A percentile compares a stretch with the other conserved stretches of the same genome.
Evolutionary conservation across 2,888 invertebrate species (phyloP).

Genomic region (Teinopalpus imperialis): DNA sequence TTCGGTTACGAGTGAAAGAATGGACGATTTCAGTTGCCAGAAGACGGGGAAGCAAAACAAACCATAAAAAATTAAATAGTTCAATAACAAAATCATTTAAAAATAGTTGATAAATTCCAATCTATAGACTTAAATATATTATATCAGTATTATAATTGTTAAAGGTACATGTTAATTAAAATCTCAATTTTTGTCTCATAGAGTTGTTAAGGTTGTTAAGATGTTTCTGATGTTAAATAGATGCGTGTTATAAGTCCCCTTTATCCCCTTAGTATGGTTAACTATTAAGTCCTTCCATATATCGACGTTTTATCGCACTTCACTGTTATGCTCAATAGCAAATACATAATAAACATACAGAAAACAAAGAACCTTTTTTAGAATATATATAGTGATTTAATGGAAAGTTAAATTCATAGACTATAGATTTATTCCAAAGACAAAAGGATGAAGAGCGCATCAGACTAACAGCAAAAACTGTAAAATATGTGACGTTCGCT

Average conservation of each 20-base stretch:
- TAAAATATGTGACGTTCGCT: too few species aligned
- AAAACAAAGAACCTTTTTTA: too few species aligned
- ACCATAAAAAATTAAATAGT: slow-evolving; percentile 44
- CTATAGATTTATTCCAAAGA: slow-evolving; percentile 16
- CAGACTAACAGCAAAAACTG: too few species aligned
- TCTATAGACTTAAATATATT: slow-evolving; percentile 39
- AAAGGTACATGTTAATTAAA: slow-evolving; percentile 45
- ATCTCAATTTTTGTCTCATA: slow-evolving; percentile 39
- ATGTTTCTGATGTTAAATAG: slow-evolving; percentile 53
- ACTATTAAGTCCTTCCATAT: slow-evolving; percentile 45
- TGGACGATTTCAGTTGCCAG: slow-evolving; percentile 70
- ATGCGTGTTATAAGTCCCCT: slow-evolving; percentile 45
- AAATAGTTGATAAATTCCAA: slow-evolving; percentile 35
- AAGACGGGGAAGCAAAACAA: slow-evolving; percentile 73
- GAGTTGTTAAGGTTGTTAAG: slow-evolving; percentile 53
- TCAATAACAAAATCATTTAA: slow-evolving; percentile 51
- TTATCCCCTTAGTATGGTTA: slow-evolving; percentile 59
- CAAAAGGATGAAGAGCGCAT: too few species aligned
- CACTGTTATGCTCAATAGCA: slow-evolving; percentile 2
- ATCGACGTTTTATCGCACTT: slow-evolving; percentile 40
- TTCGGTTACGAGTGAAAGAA: slow-evolving; percentile 67
- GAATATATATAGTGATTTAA: neutral
- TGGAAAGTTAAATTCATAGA: slow-evolving; percentile 8
- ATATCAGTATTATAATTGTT: slow-evolving; percentile 67
- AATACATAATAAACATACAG: too few species aligned